Percentiles rank a stretch among this genome's conserved stretches.
These are phyloP conservation scores for Cosmorhoe ocellata DNA, from an alignment of 2,888 invertebrate genomes.

Conservation along the genomic window DNA sequence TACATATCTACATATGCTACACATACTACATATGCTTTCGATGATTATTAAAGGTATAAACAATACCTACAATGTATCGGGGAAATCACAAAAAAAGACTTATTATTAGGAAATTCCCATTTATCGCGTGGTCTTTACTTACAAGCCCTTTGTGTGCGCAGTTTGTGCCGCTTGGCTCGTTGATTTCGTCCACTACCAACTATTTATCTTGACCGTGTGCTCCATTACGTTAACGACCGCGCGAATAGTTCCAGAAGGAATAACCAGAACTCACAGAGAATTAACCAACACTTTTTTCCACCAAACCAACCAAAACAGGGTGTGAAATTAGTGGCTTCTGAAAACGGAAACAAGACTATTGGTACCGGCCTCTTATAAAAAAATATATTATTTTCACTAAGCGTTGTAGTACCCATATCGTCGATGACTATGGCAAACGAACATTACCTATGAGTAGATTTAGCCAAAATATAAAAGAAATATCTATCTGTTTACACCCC, in stretches of 20 bases:
- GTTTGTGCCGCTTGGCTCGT: conserved; percentile 56
- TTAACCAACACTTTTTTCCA: conserved; percentile 46
- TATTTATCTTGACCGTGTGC: conserved; percentile 66
- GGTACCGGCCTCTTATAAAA: too few species aligned
- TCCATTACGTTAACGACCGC: conserved; percentile 71
- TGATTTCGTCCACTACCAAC: conserved; percentile 58
- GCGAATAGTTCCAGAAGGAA: conserved; percentile 66
- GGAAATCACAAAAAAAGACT: conserved; percentile 29
- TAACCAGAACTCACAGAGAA: conserved; percentile 48
- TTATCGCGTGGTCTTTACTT: conserved; percentile 44
- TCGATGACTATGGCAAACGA: too few species aligned
- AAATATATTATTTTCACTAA: too few species aligned
- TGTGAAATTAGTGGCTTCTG: neutral
- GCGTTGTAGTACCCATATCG: too few species aligned
- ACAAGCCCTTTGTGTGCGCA: conserved; percentile 42
- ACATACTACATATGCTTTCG: too few species aligned
- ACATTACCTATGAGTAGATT: too few species aligned
- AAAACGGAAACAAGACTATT: neutral
- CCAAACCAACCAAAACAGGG: conserved; percentile 9
- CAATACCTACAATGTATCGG: conserved; percentile 8
- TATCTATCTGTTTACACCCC: conserved; percentile 1
- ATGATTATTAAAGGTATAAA: neutral
- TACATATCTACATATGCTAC: too few species aligned
- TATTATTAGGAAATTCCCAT: conserved; percentile 41
- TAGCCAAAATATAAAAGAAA: too few species aligned